phyloP scores from a whole-genome alignment of 2,888 invertebrate species.

The Teinopalpus imperialis region DNA sequence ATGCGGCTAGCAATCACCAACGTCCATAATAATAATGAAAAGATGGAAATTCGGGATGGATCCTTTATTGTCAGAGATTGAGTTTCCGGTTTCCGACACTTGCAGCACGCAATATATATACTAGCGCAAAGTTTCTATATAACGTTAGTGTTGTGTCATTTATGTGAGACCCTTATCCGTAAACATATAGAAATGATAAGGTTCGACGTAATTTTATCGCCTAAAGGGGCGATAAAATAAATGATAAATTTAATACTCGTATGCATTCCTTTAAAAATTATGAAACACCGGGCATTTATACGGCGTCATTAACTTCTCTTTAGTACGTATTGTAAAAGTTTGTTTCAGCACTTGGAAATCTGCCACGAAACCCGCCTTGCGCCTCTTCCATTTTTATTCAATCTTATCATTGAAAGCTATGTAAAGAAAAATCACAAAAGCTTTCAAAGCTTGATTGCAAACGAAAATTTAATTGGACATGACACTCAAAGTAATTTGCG shows the following conservation, averaged over 20 bases:
- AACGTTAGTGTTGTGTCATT: too few relatives aligned
- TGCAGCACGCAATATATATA: too few relatives aligned
- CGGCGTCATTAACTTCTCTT: constrained; percentile 5
- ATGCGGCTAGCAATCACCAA: too few relatives aligned
- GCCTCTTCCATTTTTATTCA: constrained; percentile 7
- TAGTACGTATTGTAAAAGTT: constrained; percentile 8
- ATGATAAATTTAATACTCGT: neutral
- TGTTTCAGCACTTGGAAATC: constrained; percentile 10
- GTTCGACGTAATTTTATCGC: neutral
- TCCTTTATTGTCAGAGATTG: too few relatives aligned
- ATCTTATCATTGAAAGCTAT: constrained; percentile 4
- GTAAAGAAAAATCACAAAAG: constrained; percentile 1
- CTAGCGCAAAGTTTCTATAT: too few relatives aligned
- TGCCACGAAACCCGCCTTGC: constrained; percentile 5
- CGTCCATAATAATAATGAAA: too few relatives aligned
- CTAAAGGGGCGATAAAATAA: too few relatives aligned
- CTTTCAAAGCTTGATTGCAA: neutral
- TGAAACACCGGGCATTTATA: constrained; percentile 1
- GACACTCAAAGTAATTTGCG: too few relatives aligned
- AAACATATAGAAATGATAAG: too few relatives aligned
- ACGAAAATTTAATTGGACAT: neutral
- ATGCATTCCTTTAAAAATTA: neutral
- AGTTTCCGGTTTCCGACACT: too few relatives aligned
- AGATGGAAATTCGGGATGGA: too few relatives aligned
- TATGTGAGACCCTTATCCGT: too few relatives aligned